These are phyloP conservation scores for Tetramorium simillimum DNA, from an alignment of 1,140 invertebrate species.

Conservation along the genomic window DNA sequence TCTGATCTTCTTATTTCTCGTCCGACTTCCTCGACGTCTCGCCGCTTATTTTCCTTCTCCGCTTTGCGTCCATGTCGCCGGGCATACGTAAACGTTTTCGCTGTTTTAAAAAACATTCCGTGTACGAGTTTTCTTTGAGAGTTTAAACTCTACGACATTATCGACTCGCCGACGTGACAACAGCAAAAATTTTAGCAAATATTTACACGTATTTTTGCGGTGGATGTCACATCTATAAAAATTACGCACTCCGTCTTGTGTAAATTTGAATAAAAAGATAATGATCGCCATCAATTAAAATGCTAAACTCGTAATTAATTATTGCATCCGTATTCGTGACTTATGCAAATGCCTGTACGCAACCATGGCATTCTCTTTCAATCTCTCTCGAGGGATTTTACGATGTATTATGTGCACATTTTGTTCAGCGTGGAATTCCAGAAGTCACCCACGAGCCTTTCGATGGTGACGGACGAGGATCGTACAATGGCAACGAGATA, in stretches of 20 bases:
- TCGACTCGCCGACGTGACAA: not conserved
- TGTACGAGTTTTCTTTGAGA: constrained; percentile 2
- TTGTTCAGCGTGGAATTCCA: constrained; percentile 49
- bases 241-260: not conserved
- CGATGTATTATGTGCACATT: not conserved
- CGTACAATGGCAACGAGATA: constrained; percentile 55
- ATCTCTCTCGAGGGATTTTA: not conserved
- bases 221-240: not conserved
- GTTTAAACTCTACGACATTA: constrained; percentile 10
- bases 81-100: constrained; percentile 49
- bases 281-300: not conserved
- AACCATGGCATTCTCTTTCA: not conserved
- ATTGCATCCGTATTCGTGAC: constrained; percentile 12
- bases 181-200: constrained; percentile 25
- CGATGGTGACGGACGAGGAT: constrained; percentile 48
- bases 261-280: not conserved
- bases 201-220: not conserved
- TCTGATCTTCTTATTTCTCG: constrained; percentile 60
- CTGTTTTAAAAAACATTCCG: constrained; percentile 38
- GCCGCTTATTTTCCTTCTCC: constrained; percentile 50
- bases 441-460: constrained; percentile 11
- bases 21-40: constrained; percentile 56
- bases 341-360: not conserved
- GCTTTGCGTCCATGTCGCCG: constrained; percentile 17
- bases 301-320: constrained; percentile 26